A percentile compares a stretch with the other conserved stretches of the same genome.
Conservation (phyloP, 2,797 vertebrate genomes). For the Pithecia hirsuta region DNA sequence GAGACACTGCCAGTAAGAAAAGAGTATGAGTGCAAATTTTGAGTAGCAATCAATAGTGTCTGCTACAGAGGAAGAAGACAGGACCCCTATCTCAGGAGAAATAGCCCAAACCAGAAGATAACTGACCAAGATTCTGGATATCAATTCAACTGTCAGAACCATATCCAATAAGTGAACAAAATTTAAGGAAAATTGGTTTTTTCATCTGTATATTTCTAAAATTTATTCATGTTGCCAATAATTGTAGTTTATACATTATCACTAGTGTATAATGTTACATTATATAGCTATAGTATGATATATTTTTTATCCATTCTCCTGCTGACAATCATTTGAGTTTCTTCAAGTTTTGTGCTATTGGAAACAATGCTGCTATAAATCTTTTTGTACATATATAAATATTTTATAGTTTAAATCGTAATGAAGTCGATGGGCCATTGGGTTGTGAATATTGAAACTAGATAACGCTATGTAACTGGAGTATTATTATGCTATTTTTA, state of each 20-base stretch:
- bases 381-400: background rate
- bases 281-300: background rate
- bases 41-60: background rate
- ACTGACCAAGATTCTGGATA: background rate
- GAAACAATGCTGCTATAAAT: background rate
- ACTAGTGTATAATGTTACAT: background rate
- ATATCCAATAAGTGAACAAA: background rate
- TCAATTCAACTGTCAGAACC: background rate
- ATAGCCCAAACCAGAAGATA: background rate
- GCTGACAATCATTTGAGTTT: background rate
- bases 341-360: background rate
- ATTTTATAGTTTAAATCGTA: background rate
- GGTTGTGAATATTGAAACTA: background rate
- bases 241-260: background rate
- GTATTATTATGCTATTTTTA: background rate
- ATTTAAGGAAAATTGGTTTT: background rate
- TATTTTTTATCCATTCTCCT: background rate
- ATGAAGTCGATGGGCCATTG: background rate
- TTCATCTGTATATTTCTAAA: background rate
- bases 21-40: background rate
- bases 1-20: background rate
- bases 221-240: background rate
- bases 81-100: background rate
- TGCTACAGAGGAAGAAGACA: background rate
- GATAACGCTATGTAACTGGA: background rate